Conservation (phyloP, 2,888 invertebrate genomes). For the Calliphora vomitoria region DNA sequence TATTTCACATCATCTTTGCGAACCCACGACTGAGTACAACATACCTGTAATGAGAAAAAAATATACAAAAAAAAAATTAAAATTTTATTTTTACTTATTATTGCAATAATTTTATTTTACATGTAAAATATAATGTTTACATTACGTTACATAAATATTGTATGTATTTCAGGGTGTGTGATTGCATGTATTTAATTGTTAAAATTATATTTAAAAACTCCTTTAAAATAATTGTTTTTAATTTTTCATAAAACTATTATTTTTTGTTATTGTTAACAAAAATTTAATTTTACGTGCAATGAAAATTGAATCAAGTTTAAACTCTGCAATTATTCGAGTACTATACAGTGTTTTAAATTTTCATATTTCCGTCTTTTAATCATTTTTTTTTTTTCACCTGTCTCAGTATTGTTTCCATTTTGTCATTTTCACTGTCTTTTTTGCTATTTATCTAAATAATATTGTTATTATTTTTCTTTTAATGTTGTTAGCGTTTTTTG, state of each 20-base stretch:
- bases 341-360: background rate
- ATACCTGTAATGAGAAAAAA: slow-evolving; percentile 63
- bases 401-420: slow-evolving; percentile 1
- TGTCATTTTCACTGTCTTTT: background rate
- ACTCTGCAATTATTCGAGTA: background rate
- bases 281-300: background rate
- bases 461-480: background rate
- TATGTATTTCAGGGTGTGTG: background rate
- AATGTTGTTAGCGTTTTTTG: background rate
- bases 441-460: background rate
- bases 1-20: slow-evolving; percentile 32
- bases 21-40: slow-evolving; percentile 17
- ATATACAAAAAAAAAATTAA: slow-evolving; percentile 13
- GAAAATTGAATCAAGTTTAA: background rate
- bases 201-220: slow-evolving; percentile 34
- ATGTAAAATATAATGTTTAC: slow-evolving; percentile 22
- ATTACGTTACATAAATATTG: slow-evolving; percentile 22
- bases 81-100: slow-evolving; percentile 31
- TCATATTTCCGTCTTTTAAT: slow-evolving; percentile 33
- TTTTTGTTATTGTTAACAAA: background rate
- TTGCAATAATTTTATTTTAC: slow-evolving; percentile 25
- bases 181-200: slow-evolving; percentile 51
- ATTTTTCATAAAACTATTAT: background rate
- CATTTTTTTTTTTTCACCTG: background rate
- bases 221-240: slow-evolving; percentile 28